Conservation (phyloP, 1,140 invertebrate genomes). For the Triops longicaudatus region DNA sequence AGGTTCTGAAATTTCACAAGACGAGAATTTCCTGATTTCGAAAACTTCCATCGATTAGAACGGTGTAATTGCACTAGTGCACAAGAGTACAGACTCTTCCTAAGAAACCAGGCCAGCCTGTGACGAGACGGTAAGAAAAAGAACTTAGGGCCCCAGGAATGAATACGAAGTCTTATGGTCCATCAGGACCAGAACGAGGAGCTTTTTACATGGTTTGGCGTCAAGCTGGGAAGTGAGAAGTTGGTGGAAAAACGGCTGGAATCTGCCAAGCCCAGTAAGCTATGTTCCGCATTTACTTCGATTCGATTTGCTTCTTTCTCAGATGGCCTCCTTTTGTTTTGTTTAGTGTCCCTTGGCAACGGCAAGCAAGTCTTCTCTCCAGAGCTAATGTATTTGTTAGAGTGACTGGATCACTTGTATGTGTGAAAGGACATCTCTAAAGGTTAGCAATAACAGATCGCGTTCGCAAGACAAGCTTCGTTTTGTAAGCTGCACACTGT, state of each 20-base stretch:
- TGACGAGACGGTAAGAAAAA: neutral
- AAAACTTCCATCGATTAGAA: neutral
- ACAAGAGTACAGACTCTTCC: neutral
- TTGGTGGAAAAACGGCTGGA: neutral
- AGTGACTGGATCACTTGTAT: neutral
- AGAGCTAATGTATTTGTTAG: conserved; percentile 1
- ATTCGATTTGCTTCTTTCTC: neutral
- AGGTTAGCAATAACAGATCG: neutral
- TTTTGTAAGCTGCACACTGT: no score
- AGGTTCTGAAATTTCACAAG: neutral
- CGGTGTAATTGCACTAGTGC: neutral
- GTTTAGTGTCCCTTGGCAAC: neutral
- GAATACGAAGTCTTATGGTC: neutral
- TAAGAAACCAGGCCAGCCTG: neutral
- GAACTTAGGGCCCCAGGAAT: neutral
- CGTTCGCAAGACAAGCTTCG: neutral
- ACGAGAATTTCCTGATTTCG: neutral
- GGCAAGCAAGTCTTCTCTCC: neutral
- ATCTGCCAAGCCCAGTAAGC: neutral
- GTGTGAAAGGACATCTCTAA: neutral
- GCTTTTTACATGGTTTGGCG: neutral
- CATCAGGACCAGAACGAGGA: neutral
- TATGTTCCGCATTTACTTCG: neutral
- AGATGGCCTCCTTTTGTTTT: neutral
- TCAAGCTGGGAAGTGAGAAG: neutral